Evolutionary conservation across 2,113 vertebrate species (phyloP).

Genomic region (Callaeas wilsoni): DNA sequence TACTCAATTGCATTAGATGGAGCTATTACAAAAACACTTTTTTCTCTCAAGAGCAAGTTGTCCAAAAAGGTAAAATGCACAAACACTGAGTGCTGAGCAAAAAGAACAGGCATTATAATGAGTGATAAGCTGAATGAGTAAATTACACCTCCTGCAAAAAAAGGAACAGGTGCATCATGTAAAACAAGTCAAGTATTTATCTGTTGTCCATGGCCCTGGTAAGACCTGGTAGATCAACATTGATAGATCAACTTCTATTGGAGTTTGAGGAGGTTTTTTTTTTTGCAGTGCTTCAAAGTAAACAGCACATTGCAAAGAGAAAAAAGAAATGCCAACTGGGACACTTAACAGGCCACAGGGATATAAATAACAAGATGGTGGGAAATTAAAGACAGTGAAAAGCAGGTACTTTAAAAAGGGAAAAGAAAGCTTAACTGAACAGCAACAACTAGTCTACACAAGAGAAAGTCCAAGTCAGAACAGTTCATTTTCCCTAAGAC

Average conservation of each 20-base stretch:
- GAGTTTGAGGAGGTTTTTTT: neutral
- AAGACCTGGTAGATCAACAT: too few relatives aligned
- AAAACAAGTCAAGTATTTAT: neutral
- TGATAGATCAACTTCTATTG: too few relatives aligned
- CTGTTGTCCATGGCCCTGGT: neutral
- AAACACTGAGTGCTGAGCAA: neutral
- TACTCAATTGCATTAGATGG: conserved; percentile 11
- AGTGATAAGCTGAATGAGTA: neutral
- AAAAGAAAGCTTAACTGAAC: neutral
- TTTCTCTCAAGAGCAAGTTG: neutral
- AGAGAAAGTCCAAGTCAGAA: neutral
- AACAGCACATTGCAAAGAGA: neutral
- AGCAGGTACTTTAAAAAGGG: neutral
- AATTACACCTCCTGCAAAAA: neutral
- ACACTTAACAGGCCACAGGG: neutral
- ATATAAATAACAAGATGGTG: neutral
- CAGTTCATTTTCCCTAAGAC: neutral
- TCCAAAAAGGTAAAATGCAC: neutral
- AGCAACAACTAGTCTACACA: neutral
- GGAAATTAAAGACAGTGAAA: neutral
- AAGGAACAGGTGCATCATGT: neutral
- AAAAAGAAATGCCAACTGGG: neutral
- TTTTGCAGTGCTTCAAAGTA: neutral
- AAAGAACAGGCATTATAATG: neutral
- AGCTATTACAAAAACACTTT: neutral